Evolutionary conservation across 1,140 invertebrate genomes (phyloP).

Genomic region (Aphaenogaster ashmeadi): DNA sequence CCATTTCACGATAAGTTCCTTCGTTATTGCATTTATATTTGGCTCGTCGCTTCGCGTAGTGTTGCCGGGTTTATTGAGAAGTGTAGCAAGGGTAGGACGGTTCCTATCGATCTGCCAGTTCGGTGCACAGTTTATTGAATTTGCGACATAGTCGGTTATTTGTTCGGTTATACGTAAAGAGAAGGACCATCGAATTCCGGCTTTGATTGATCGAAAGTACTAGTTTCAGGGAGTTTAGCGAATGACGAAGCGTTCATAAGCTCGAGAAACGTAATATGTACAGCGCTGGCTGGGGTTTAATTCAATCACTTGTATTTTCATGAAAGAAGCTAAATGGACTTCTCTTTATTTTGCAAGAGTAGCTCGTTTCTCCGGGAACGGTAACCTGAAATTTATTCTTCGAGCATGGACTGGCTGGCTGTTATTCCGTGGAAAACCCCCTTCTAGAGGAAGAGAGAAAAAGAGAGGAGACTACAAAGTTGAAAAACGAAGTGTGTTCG

Average conservation of each 20-base stretch:
- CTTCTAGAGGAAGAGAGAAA: background rate
- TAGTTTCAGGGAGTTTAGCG: background rate
- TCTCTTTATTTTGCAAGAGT: constrained; percentile 47
- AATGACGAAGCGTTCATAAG: background rate
- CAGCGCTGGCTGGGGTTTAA: background rate
- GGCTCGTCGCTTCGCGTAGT: background rate
- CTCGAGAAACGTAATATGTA: background rate
- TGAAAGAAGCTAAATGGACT: constrained; percentile 6
- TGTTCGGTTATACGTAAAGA: background rate
- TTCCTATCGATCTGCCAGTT: constrained; percentile 18
- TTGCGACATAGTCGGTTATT: constrained; percentile 8
- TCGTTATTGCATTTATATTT: constrained; percentile 38
- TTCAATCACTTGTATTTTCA: constrained; percentile 39
- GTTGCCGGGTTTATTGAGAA: constrained; percentile 32
- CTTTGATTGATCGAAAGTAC: constrained; percentile 17
- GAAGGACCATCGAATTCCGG: constrained; percentile 3
- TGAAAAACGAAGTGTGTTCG: constrained; percentile 28
- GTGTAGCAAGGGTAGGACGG: background rate
- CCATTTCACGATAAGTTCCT: constrained; percentile 40
- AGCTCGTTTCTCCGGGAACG: constrained; percentile 22
- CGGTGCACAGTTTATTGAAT: constrained; percentile 38
- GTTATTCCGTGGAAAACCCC: constrained; percentile 44
- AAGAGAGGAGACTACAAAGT: constrained; percentile 18
- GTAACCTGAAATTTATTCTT: constrained; percentile 58
- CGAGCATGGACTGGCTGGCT: constrained; percentile 29